Conservation (phyloP, 1,140 invertebrate species). For the Leptestheria dahalacensis region DNA sequence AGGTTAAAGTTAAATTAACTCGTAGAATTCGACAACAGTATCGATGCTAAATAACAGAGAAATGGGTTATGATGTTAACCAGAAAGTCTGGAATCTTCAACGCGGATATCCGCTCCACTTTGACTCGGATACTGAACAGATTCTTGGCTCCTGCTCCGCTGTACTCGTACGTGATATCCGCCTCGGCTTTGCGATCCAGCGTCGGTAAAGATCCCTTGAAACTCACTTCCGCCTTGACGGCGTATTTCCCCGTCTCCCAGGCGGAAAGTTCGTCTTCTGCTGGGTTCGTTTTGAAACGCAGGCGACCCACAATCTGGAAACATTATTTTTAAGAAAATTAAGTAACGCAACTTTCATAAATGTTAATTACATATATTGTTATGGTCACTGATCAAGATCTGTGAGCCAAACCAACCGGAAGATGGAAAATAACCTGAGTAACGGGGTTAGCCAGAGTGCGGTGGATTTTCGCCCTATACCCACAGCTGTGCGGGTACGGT, state of each 20-base stretch:
- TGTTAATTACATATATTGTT: too few species aligned
- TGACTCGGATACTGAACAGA: neutral
- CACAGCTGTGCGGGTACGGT: neutral
- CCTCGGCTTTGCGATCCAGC: slow-evolving; percentile 5
- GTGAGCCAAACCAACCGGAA: too few species aligned
- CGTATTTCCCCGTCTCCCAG: slow-evolving; percentile 1
- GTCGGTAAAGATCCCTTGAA: neutral
- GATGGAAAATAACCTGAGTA: too few species aligned
- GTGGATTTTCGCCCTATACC: neutral
- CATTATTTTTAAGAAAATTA: too few species aligned
- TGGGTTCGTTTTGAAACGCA: neutral
- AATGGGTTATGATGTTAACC: neutral
- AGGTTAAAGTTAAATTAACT: too few species aligned
- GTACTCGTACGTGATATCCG: slow-evolving; percentile 9
- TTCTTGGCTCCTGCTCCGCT: neutral
- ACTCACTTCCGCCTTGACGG: slow-evolving; percentile 1
- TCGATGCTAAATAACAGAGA: too few species aligned
- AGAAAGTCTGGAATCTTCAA: neutral
- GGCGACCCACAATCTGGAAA: neutral
- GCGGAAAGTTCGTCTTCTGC: neutral
- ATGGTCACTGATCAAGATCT: too few species aligned
- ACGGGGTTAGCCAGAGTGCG: neutral
- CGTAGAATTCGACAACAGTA: too few species aligned
- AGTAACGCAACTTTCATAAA: too few species aligned
- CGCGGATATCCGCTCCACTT: neutral